Conservation (phyloP, 2,113 vertebrate genomes). For the Pungitius pungitius region DNA sequence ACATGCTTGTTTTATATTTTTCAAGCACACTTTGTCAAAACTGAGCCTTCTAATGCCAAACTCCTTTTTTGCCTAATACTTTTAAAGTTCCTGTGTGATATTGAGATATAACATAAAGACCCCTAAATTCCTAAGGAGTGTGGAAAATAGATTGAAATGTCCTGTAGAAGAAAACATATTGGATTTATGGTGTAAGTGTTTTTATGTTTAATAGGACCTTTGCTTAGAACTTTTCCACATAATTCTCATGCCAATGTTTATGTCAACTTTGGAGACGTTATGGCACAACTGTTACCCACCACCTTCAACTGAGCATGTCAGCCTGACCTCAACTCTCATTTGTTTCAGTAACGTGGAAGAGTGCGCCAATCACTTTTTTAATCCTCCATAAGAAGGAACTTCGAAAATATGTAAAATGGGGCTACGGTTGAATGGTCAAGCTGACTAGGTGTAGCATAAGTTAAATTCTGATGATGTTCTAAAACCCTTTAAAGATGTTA, state of each 20-base stretch:
- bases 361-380: constrained; percentile 5
- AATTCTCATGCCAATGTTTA: constrained; percentile 25
- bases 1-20: constrained; percentile 17
- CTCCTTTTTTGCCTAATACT: constrained; percentile 31
- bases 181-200: constrained; percentile 47
- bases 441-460: constrained; percentile 24
- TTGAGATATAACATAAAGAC: constrained; percentile 37
- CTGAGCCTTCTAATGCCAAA: constrained; percentile 38
- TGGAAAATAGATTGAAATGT: constrained; percentile 33
- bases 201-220: constrained; percentile 50
- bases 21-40: constrained; percentile 38
- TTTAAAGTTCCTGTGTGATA: constrained; percentile 56
- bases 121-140: constrained; percentile 43
- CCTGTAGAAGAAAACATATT: constrained; percentile 51
- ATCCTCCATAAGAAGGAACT: not conserved
- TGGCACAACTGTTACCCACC: constrained; percentile 14
- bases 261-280: constrained; percentile 36
- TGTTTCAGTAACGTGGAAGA: constrained; percentile 10
- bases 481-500: not conserved
- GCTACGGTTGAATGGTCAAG: not conserved
- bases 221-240: constrained; percentile 24
- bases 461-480: not conserved
- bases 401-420: not conserved
- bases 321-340: constrained; percentile 5
- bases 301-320: constrained; percentile 21